phyloP scores from a whole-genome alignment of 1,140 invertebrate species.

The Aphaenogaster floridana region DNA sequence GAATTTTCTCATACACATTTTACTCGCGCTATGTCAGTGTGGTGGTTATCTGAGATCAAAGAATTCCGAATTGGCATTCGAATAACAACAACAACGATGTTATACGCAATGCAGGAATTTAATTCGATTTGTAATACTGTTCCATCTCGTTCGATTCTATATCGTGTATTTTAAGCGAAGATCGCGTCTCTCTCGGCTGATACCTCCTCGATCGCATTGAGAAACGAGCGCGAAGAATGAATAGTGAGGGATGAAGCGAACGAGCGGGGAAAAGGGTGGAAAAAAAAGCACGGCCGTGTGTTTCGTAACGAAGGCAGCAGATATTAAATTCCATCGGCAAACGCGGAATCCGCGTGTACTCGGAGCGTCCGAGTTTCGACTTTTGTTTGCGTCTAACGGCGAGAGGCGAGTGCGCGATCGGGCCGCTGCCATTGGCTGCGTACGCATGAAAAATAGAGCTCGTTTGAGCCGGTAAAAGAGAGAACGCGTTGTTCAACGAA shows the following conservation, averaged over 20 bases:
- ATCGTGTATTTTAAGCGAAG: slow-evolving; percentile 53
- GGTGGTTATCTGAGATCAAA: not conserved
- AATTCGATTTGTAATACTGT: slow-evolving; percentile 43
- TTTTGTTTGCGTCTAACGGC: slow-evolving; percentile 71
- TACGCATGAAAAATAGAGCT: slow-evolving; percentile 69
- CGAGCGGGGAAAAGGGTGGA: slow-evolving; percentile 18
- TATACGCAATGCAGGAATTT: slow-evolving; percentile 36
- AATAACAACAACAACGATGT: not conserved
- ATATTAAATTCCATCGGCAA: slow-evolving; percentile 77
- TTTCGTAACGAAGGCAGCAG: slow-evolving; percentile 76
- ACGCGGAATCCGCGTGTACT: slow-evolving; percentile 71
- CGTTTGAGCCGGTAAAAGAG: slow-evolving; percentile 61
- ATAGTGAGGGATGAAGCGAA: slow-evolving; percentile 38
- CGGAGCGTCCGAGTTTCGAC: slow-evolving; percentile 72
- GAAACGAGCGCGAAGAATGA: slow-evolving; percentile 55
- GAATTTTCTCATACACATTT: not conserved
- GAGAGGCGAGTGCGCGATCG: slow-evolving; percentile 55
- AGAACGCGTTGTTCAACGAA: slow-evolving; percentile 51
- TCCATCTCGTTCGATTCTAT: slow-evolving; percentile 44
- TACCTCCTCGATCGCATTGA: slow-evolving; percentile 57
- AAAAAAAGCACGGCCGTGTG: slow-evolving; percentile 66
- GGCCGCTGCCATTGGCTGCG: slow-evolving; percentile 58
- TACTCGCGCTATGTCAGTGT: not conserved
- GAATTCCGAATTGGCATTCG: not conserved
- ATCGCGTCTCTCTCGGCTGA: slow-evolving; percentile 53